Evolutionary conservation across 2,797 vertebrate genomes (phyloP).

Genomic region (Sibirionetta formosa): DNA sequence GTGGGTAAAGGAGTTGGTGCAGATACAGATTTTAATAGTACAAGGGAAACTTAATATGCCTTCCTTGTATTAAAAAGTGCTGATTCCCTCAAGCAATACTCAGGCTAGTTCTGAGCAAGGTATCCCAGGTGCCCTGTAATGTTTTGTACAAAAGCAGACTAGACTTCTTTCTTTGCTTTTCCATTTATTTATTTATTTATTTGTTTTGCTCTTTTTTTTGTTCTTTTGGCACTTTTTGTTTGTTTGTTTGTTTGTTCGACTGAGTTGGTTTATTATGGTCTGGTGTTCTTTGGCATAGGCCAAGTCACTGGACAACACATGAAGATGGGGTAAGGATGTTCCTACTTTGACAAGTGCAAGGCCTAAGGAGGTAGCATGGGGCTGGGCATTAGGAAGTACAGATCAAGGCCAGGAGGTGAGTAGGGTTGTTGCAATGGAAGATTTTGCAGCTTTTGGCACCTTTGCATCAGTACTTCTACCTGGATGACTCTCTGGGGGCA

Average conservation of each 20-base stretch:
- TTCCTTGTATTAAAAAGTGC: not conserved
- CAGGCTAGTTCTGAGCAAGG: not conserved
- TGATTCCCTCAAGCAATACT: not conserved
- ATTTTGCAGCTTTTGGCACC: not conserved
- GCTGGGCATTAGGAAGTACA: not conserved
- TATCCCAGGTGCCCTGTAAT: not conserved
- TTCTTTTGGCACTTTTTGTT: not conserved
- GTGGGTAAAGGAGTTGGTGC: not conserved
- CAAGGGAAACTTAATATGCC: not conserved
- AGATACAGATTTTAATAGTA: not conserved
- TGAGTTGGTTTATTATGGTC: not conserved
- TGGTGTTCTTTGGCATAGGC: not conserved
- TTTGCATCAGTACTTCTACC: not conserved
- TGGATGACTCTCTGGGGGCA: not conserved
- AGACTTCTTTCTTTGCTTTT: not conserved
- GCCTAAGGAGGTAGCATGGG: not conserved
- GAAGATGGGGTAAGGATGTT: not conserved
- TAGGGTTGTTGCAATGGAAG: not conserved
- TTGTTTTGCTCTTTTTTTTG: not conserved
- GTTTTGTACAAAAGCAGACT: not conserved
- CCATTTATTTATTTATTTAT: not conserved
- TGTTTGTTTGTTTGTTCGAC: not conserved
- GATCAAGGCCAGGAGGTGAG: not conserved
- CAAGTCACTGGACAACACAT: not conserved
- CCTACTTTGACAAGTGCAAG: not conserved